Base-by-base conservation (phyloP, 2,888 invertebrate species). In the Caenorhabditis imperialis region DNA sequence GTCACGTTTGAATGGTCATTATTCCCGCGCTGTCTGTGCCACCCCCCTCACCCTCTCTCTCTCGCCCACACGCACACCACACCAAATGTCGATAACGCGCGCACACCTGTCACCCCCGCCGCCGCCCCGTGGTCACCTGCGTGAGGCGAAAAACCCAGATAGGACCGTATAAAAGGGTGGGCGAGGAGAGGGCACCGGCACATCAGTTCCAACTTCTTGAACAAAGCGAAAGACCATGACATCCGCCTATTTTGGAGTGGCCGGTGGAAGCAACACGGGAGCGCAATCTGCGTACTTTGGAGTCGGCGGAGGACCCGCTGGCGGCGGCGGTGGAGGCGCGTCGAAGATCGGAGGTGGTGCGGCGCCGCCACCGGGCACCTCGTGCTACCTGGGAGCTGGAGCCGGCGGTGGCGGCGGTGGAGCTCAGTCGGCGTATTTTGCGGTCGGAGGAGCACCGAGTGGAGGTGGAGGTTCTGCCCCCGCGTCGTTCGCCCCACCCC, bases 341-440 rank as follows among this genome's bases (percentile, higher is more conserved):
- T 33, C 55, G 2, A 58, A 58, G 16, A 18, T 53, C 14, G 72
- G 71, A 8, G 71, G 71, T 8, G 73, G 69, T 5, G 77, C 63
- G 35, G 67, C 61, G n/a, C 60, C 42, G 25, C 60, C 57, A 18
- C 50, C 65, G 10, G 67, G 76, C 33, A 53, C 57, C 0, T 79
- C 79, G 22, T 75, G 73, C 50, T 81, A 80, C 58, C 74, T 80
- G 58, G 73, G 70, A 27, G 74, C 79, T 47, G 75, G 69, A 44
- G 75, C 69, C 38, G 77, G 78, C 23, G 75, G 72, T 25, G 50
- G 51, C 12, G 70, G 57, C 12, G 65, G 70, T 37, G 72, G 65
- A 40, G 63, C 72, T 12, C 47, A 53, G 30, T 75, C 61, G 14
- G 70, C 70, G 1, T 75, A 63, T 54, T 62, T 57, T 18, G 40